Evolutionary conservation across 2,797 vertebrate genomes (phyloP), one percentile per base, ranked within the genome.

Genomic region (Muraenolepis orangiensis): DNA sequence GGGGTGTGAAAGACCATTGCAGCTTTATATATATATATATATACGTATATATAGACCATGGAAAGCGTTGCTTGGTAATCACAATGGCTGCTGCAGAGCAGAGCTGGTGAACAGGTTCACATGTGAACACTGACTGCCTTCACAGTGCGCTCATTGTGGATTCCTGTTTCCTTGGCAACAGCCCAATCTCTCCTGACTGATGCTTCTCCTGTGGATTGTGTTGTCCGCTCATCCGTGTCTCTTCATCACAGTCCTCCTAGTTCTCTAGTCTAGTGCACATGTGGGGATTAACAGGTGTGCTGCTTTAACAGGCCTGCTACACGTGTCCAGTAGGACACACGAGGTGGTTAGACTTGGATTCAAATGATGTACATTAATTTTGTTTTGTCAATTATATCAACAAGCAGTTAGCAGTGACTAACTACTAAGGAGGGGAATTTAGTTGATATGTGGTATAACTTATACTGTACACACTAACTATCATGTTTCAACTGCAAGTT

Each of bases 121-220:
- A 71, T 76, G 74, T 78, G 80, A 83, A 84, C 78, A 79, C 76
- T 32, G 72, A 61, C 16, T 57, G 51, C 51, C 51, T 57, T n/a
- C 2, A 51, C 76, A 70, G 81, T 57, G 51, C 51, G 20, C 23
- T n/a, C 2, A 51, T 76, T 71, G 81, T 83, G 38, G 61, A 38
- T 74, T 78, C 71, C 67, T 29, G 82, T 91, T 85, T 88, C 87
- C 87, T 81, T 91, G 88, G 87, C 85, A 77, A 84, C 76, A 30
- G 67, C 51, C 7, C 18, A 8, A 6, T 57, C 18, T 57, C 20
- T 57, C 51, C 2, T 57, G 51, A 18, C 51, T 57, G 20, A 23
- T 57, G 51, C n/a, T 8, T 57, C 51, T 57, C n/a, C 8, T 20
- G 20, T 57, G 51, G 51, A n/a, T 23, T 57, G 51, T 57, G 51